These are phyloP conservation scores for Urocitellus parryii DNA, from an alignment of 2,113 vertebrate genomes.

Conservation along the genomic window DNA sequence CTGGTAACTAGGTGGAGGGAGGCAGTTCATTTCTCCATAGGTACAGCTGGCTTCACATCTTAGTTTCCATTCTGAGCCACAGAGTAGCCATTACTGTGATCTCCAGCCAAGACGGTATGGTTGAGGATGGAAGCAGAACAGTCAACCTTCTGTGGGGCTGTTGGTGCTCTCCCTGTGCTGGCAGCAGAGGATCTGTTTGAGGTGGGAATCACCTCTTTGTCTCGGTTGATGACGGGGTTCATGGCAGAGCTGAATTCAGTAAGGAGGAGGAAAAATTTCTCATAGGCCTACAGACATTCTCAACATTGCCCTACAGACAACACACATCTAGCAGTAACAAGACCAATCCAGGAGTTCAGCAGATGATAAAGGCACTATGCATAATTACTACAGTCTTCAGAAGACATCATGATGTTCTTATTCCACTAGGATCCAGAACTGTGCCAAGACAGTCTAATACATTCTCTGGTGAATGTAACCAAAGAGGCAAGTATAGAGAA, in stretches of 20 bases:
- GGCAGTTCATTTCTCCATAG: neutral
- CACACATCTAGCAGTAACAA: constrained; percentile 97
- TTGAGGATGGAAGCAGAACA: constrained; percentile 96
- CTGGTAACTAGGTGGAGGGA: neutral
- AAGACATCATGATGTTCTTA: constrained; percentile 98
- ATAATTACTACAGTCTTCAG: constrained; percentile 99
- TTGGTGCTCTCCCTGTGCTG: constrained; percentile 94
- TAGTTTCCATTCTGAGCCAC: constrained; percentile 89
- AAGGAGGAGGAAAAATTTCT: constrained; percentile 98
- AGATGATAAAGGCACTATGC: constrained; percentile 98
- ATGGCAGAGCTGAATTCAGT: constrained; percentile 99
- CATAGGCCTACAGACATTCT: constrained; percentile 88
- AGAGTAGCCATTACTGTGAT: constrained; percentile 96
- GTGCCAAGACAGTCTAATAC: constrained; percentile 98
- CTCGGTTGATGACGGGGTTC: constrained; percentile 99
- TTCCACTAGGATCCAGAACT: constrained; percentile 96
- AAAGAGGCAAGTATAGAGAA: constrained; percentile 99
- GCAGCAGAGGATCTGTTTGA: constrained; percentile 98
- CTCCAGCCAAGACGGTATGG: constrained; percentile 94
- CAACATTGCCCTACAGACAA: constrained; percentile 93
- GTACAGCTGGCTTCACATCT: neutral
- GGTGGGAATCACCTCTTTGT: constrained; percentile 99
- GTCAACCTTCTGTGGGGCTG: constrained; percentile 94
- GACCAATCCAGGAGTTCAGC: constrained; percentile 98
- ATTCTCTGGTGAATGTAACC: constrained; percentile 98